Conservation (phyloP, 2,797 vertebrate genomes). For the Pipistrellus pygmaeus region DNA sequence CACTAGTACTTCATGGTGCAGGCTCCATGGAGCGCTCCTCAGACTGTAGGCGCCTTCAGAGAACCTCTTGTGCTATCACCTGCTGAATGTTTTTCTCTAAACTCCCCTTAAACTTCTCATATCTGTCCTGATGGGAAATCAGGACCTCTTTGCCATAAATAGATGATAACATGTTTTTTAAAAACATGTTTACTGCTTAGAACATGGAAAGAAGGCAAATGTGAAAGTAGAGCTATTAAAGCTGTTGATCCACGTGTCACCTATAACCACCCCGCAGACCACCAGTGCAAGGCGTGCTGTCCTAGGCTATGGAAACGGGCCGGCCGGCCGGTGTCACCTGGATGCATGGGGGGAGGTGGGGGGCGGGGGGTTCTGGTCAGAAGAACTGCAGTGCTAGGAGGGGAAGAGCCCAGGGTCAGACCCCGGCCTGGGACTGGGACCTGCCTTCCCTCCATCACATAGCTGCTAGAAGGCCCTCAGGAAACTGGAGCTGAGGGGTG, state of each 20-base stretch:
- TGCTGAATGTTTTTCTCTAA: constrained; percentile 19
- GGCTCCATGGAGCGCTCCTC: not conserved
- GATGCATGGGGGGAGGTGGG: fast-evolving
- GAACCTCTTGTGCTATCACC: not conserved
- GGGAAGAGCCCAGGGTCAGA: not conserved
- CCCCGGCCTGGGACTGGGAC: not conserved
- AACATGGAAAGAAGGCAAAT: not conserved
- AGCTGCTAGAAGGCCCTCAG: not conserved
- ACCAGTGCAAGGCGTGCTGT: not conserved
- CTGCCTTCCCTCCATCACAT: not conserved
- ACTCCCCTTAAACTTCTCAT: not conserved
- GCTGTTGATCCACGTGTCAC: fast-evolving
- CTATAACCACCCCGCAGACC: not conserved
- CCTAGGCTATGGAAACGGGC: not conserved
- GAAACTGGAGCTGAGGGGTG: not conserved
- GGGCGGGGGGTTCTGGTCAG: not conserved
- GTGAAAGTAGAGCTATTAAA: not conserved
- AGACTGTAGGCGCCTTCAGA: not conserved
- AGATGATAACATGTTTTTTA: not conserved
- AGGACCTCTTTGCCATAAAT: not conserved
- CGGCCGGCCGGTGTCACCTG: not conserved
- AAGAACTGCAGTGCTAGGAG: not conserved
- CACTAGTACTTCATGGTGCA: not conserved
- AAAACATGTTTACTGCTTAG: not conserved
- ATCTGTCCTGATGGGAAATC: not conserved